phyloP scores from a whole-genome alignment of 2,888 invertebrate species.

The Lumbricus terrestris region DNA sequence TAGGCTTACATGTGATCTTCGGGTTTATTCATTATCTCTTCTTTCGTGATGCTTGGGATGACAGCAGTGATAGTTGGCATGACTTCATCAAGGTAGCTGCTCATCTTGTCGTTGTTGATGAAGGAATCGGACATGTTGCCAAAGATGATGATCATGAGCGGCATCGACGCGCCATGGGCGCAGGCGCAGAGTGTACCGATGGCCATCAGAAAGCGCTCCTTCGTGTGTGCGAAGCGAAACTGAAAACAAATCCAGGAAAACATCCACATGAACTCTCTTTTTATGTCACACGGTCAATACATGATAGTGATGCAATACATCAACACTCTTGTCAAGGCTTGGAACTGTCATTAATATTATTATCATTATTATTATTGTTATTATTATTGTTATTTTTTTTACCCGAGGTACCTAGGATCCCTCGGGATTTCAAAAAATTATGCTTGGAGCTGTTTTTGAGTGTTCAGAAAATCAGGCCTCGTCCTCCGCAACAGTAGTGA shows the following conservation, averaged over 20 bases:
- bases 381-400: too few relatives aligned
- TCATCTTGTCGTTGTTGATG: constrained; percentile 36
- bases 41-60: neutral
- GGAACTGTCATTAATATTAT: neutral
- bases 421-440: too few relatives aligned
- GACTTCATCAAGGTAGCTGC: neutral
- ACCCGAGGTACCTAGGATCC: too few relatives aligned
- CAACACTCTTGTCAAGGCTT: neutral
- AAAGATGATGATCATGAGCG: constrained; percentile 55
- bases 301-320: neutral
- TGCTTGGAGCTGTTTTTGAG: too few relatives aligned
- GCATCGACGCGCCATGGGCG: constrained; percentile 50
- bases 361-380: neutral
- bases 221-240: constrained; percentile 51
- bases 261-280: neutral
- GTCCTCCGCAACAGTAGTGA: too few relatives aligned
- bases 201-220: constrained; percentile 50
- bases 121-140: constrained; percentile 56
- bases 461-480: too few relatives aligned
- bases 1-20: neutral
- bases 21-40: neutral
- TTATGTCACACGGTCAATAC: neutral
- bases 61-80: neutral
- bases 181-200: constrained; percentile 47
- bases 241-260: constrained; percentile 30